Evolutionary conservation across 2,113 vertebrate species (phyloP), one percentile per base, ranked within the genome.

Genomic region (Oceanites oceanicus): DNA sequence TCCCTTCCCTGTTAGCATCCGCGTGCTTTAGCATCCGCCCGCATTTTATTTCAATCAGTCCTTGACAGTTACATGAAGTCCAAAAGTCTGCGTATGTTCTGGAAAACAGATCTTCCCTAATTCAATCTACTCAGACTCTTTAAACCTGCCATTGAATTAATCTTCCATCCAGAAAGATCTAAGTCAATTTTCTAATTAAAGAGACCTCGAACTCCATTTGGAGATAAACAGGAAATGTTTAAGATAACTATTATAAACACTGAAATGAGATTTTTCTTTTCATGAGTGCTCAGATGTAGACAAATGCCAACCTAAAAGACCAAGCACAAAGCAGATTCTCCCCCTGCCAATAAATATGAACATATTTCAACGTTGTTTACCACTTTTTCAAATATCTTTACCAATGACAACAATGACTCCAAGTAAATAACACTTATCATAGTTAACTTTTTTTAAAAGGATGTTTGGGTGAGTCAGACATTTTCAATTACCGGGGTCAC

Each of bases 221-320:
- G 72, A 87, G 83, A 87, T 81, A 97, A 96, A 97, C 90, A 96
- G 96, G 95, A 96, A 96, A 88, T 75, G 88, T 81, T 92, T 68
- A 15, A 81, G 77, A 89, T 92, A 91, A 81, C 53, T 1, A 40
- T 11, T 79, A 40, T 66, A 93, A 96, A 95, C 96, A 85, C 49
- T 34, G 52, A 55, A 52, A 72, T 3, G 27, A 81, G 67, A 76
- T 73, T 59, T 47, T 55, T 45, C 32, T 47, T 71, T 71, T 34
- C 53, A 22, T 3, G 15, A 80, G 59, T 36, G 2, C 49, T 66
- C 80, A 4, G 3, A 73, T 23, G 42, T 3, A 87, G 66, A 65
- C 44, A 75, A 86, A 90, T 21, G 19, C 25, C 66, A 89, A 30
- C 32, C 74, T 66, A 29, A 8, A 50, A 26, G 63, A 47, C 36